These are phyloP conservation scores for Passer montanus DNA, from an alignment of 2,113 vertebrate species.

Conservation along the genomic window DNA sequence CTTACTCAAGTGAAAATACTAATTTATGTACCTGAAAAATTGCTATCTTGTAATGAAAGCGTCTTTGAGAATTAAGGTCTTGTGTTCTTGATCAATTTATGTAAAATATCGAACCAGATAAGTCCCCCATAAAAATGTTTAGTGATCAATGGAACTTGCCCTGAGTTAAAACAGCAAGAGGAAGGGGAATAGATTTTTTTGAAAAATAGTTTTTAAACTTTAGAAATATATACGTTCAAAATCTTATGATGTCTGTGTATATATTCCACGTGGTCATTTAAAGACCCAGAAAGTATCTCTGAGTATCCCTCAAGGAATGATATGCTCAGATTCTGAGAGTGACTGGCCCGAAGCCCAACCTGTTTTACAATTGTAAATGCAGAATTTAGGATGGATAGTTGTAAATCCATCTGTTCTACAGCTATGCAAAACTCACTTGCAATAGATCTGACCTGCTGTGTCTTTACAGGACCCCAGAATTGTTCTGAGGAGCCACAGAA, in stretches of 20 bases:
- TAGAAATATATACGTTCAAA: background rate
- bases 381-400: background rate
- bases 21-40: background rate
- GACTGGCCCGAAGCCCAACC: background rate
- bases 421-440: background rate
- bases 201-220: background rate
- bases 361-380: background rate
- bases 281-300: background rate
- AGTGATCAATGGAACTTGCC: background rate
- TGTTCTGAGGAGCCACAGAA: background rate
- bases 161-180: background rate
- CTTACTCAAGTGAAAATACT: background rate
- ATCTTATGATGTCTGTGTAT: background rate
- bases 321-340: background rate
- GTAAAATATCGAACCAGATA: background rate
- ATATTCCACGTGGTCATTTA: background rate
- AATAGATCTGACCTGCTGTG: background rate
- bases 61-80: background rate
- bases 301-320: background rate
- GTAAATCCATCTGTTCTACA: background rate
- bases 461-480: background rate
- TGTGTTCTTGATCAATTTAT: background rate
- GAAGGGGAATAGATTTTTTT: accelerated
- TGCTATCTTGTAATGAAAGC: background rate
- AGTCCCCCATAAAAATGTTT: background rate